Evolutionary conservation across 2,888 invertebrate species (phyloP), one percentile per base, ranked within the genome.

Genomic region (Brachynemurus nebulosus): DNA sequence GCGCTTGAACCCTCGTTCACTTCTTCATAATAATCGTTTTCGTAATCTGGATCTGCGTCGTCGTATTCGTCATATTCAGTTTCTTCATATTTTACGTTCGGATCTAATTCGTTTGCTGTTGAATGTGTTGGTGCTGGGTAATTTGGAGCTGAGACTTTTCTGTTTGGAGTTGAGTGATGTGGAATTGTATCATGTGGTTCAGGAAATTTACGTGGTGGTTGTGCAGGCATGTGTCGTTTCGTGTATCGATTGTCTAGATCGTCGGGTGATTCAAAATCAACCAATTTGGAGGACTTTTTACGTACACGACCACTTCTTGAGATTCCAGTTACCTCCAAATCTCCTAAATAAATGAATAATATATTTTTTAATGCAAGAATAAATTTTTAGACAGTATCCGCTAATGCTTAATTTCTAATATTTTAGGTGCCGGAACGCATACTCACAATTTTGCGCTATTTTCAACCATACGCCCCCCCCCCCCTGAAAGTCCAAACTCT

Each of bases 221-320:
- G 56, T 0, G 66, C 65, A 0, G 66, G 64, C 47, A 69, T 54
- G 63, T 53, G 64, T 33, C 68, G 65, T 49, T 67, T 69, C 8
- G 16, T 42, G 52, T 69, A 75, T 45, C 71, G 70, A 18, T 74
- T 70, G 51, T 83, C 86, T 41, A 85, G 77, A 57, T 89, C 91
- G 60, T 92, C 93, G 0, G 86, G 84, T 0, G 88, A 88, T 60
- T 89, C 88, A 66, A 92, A 95, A 63, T 92, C 95, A 66, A 89
- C 78, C 35, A 96, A 69, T 61, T 95, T 92, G 0, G 92, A 91
- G 14, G 92, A 93, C 65, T 93, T 95, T 68, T 95, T 95, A 44
- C 93, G 70, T 1, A 93, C 89, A 45, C 91, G 72, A 17, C 91
- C 91, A 54, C 91, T 90, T 46, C 91, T 74, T 2, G 91, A 91